Base-by-base conservation (phyloP, 2,113 vertebrate genomes). In the Oreochromis niloticus region DNA sequence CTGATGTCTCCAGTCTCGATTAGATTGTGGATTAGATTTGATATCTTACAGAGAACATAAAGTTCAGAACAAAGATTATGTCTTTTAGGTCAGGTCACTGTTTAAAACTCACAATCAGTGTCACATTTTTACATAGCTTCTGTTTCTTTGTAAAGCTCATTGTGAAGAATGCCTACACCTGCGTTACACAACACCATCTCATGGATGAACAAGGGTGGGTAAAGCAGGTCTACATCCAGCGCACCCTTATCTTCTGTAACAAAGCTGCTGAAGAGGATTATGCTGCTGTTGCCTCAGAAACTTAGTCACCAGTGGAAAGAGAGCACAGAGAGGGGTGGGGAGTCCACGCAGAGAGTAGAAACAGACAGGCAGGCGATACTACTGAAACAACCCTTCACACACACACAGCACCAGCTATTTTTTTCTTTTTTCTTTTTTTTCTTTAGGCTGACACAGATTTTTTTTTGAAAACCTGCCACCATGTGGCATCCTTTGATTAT, bases 401-500 rank as follows among this genome's bases (percentile, higher is more conserved):
- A 61, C 59, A 54, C 59, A 85, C 91, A 66, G 27, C 80, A 71
- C 86, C 86, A 83, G 63, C 46, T 1, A 68, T 52, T 19, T 43
- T 52, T 9, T 83, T 85, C 46, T 24, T 57, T 91, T 87, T 46
- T 68, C 34, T n/a, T 19, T 55, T 34, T 81, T 82, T 59, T 59
- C 57, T 91, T 88, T 56, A 27, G 88, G 27, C 83, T 87, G 82
- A 90, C 61, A 89, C 66, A 56, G 46, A 82, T 57, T 83, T 48
- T 80, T 80, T 73, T 73, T 13, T 71, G 5, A 61, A 85, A 41
- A 68, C 55, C 32, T 73, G 79, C 57, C 86, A 92, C 52, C 80
- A 96, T 96, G 96, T 19, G 95, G 50, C 94, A 96, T 82, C 96
- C 95, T 46, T 81, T 97, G 82, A 88, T 96, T 85, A 94, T 96